Evolutionary conservation across 2,888 invertebrate genomes (phyloP).

Genomic region (Eupithecia exiguata): DNA sequence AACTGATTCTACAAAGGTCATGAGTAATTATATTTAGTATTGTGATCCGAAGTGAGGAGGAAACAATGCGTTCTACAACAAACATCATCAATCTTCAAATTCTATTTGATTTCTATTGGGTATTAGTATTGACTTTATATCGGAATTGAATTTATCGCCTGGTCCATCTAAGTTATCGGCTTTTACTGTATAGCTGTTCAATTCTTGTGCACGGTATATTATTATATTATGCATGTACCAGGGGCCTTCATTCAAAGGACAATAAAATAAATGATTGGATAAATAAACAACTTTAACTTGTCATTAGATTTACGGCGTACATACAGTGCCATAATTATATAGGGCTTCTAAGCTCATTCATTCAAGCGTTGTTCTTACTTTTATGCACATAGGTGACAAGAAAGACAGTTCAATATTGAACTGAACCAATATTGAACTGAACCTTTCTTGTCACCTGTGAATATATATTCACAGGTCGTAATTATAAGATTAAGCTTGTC

Average conservation of each 20-base stretch:
- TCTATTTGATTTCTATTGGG: constrained; percentile 47
- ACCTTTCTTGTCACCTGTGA: too few relatives aligned
- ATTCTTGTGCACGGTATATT: constrained; percentile 1
- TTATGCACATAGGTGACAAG: not conserved
- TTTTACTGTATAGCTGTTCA: not conserved
- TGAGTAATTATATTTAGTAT: constrained; percentile 37
- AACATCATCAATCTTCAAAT: constrained; percentile 48
- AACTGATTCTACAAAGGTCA: constrained; percentile 44
- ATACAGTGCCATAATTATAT: not conserved
- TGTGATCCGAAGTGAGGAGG: constrained; percentile 36
- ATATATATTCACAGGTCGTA: not conserved
- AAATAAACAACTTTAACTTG: constrained; percentile 28
- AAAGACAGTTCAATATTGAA: too few relatives aligned
- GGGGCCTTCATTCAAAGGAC: not conserved
- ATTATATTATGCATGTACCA: not conserved
- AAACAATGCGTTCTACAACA: constrained; percentile 41
- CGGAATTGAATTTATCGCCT: constrained; percentile 36
- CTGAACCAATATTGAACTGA: too few relatives aligned
- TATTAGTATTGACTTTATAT: constrained; percentile 20
- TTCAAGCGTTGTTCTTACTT: not conserved
- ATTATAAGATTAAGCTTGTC: not conserved
- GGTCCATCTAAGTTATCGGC: not conserved
- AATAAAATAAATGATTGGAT: not conserved
- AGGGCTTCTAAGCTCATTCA: not conserved
- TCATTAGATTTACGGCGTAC: constrained; percentile 20